These are phyloP conservation scores for Drosophila subobscura DNA, from an alignment of 1,140 invertebrate genomes.

Conservation along the genomic window DNA sequence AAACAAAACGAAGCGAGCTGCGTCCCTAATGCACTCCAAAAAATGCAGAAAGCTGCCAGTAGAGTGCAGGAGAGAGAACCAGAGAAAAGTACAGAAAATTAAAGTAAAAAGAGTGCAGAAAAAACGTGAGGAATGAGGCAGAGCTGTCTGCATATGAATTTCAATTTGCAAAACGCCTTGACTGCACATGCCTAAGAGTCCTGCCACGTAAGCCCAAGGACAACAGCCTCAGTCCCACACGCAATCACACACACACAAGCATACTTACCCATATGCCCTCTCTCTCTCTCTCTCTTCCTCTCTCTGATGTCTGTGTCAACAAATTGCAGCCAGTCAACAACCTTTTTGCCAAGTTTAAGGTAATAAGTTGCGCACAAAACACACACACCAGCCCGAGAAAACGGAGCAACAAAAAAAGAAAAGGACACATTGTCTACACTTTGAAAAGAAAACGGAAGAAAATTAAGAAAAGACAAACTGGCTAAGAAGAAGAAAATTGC, in stretches of 20 bases:
- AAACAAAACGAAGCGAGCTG: conserved; percentile 38
- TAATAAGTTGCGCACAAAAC: conserved; percentile 65
- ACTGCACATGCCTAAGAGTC: conserved; percentile 70
- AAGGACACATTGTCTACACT: conserved; percentile 54
- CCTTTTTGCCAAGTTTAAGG: conserved; percentile 75
- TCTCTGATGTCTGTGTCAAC: conserved; percentile 47
- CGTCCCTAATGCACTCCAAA: conserved; percentile 54
- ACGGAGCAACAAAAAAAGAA: conserved; percentile 37
- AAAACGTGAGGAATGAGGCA: background rate
- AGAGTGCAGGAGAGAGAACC: conserved; percentile 6
- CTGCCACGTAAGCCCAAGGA: conserved; percentile 53
- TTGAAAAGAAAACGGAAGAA: conserved; percentile 41
- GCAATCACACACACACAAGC: conserved; percentile 10
- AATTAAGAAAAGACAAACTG: conserved; percentile 11
- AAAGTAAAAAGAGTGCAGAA: conserved; percentile 3
- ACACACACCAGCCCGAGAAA: conserved; percentile 1
- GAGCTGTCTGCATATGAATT: conserved; percentile 70
- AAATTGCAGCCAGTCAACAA: conserved; percentile 79
- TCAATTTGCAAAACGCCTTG: conserved; percentile 61
- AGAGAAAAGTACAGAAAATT: background rate
- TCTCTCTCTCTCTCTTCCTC: background rate
- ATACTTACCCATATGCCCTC: conserved; percentile 40
- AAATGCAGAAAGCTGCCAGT: conserved; percentile 14
- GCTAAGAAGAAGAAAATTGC: background rate
- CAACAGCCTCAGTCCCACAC: conserved; percentile 27